These are phyloP conservation scores for Prenolepis imparis DNA, from an alignment of 2,888 invertebrate genomes.

Conservation along the genomic window DNA sequence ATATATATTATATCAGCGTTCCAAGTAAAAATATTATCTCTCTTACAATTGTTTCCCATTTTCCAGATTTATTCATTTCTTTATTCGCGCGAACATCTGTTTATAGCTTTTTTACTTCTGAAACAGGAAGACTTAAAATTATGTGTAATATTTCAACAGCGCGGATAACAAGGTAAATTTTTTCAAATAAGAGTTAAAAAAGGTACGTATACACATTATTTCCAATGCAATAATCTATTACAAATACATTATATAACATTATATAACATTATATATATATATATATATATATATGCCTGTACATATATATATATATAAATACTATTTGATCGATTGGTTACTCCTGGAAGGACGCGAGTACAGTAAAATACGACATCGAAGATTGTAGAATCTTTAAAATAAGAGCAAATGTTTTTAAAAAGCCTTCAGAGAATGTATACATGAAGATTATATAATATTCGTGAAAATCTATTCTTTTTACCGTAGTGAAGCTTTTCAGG, in stretches of 20 bases:
- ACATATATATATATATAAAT: too few species aligned
- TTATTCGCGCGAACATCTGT: not conserved
- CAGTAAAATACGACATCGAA: constrained; percentile 30
- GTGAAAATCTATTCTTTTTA: constrained; percentile 20
- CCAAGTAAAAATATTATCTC: not conserved
- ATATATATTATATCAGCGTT: too few species aligned
- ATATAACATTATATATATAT: not conserved
- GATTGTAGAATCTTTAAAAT: constrained; percentile 14
- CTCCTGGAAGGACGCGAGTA: constrained; percentile 15
- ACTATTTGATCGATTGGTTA: too few species aligned
- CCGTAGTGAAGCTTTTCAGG: constrained; percentile 35
- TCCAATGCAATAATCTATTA: not conserved
- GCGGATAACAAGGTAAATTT: not conserved
- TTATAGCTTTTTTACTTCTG: not conserved
- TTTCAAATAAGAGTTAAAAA: constrained; percentile 2
- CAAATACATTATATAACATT: not conserved
- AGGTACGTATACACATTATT: not conserved
- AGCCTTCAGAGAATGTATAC: not conserved
- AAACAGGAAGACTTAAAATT: not conserved
- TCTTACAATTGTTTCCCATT: not conserved
- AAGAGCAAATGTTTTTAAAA: not conserved
- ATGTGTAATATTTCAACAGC: not conserved
- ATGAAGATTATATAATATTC: not conserved
- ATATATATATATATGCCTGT: too few species aligned
- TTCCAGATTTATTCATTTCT: not conserved